Evolutionary conservation across 1,140 invertebrate species (phyloP), one percentile per base, ranked within the genome.

Genomic region (Myzus persicae): DNA sequence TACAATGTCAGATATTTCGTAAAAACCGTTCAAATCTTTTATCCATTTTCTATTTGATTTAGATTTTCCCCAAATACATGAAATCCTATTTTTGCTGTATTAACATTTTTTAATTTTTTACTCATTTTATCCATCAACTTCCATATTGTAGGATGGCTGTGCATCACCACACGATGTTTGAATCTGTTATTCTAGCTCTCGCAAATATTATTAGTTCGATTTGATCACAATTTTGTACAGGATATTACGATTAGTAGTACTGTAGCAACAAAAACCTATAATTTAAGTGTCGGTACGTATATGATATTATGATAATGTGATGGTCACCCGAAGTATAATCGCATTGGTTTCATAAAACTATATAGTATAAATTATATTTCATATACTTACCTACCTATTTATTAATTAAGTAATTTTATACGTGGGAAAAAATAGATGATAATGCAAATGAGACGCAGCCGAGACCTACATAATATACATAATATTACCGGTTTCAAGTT

Each of bases 391-490:
- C 67, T 81, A 81, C n/a, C 76, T 82, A 82, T 22, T 81, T 81
- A 36, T 82, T 82, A 38, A 84, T 84, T 40, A 42, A 76, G 31
- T 87, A n/a, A 38, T 48, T 90, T 42, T 54, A 4, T 54, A 54
- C 24, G n/a, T 90, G 26, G 22, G 51, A 40, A 54, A 89, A 54
- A 90, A 54, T 24, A 22, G 1, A 87, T 46, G n/a, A 44, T 89
- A 54, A 90, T 90, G 88, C 24, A 90, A 90, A 90, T 90, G n/a
- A 90, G 22, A 42, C 24, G 14, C 26, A 90, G 26, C 88, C 88
- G 36, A 90, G 88, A 90, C 88, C 88, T 90, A 90, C 36, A 90
- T 90, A 90, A 54, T 90, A 54, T 36, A 48, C 59, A 76, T 76
- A 88, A 88, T 54, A 54, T 90, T 54, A 90, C 88, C 88, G 88